A percentile compares a stretch with the other conserved stretches of the same genome.
Evolutionary conservation across 2,888 invertebrate species (phyloP).

Genomic region (Dinocampus coccinellae): DNA sequence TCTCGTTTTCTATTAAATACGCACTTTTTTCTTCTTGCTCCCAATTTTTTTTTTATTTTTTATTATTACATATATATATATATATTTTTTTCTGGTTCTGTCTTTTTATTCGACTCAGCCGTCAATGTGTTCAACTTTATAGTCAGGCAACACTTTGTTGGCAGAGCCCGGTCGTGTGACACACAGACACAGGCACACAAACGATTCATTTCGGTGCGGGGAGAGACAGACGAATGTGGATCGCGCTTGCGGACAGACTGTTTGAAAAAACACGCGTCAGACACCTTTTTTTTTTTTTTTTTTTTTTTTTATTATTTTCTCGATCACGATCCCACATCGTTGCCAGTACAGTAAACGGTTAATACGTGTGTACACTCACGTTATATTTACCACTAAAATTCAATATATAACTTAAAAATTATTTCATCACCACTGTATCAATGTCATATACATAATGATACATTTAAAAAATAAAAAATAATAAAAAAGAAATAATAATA

Average conservation of each 20-base stretch:
- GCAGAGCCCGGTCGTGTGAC: not conserved
- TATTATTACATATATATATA: too few species aligned
- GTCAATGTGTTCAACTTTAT: conserved; percentile 9
- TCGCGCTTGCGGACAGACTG: conserved; percentile 35
- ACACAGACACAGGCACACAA: too few species aligned
- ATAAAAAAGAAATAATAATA: too few species aligned
- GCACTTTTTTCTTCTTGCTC: not conserved
- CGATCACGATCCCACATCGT: not conserved
- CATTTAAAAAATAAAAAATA: too few species aligned
- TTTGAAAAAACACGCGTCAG: conserved; percentile 36
- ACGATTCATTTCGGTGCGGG: conserved; percentile 11
- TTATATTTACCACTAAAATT: conserved; percentile 1
- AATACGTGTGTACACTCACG: not conserved
- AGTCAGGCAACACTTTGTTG: not conserved
- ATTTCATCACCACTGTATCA: conserved; percentile 4
- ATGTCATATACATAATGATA: not conserved
- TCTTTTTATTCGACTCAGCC: conserved; percentile 1
- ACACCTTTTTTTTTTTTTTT: conserved; percentile 26
- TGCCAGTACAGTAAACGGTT: not conserved
- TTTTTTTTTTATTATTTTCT: not conserved
- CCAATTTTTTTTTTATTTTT: too few species aligned
- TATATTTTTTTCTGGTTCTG: not conserved
- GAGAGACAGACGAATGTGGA: conserved; percentile 24
- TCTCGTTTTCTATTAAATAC: not conserved
- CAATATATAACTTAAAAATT: not conserved